Percentiles rank a stretch among this genome's conserved stretches.
Evolutionary conservation across 2,888 invertebrate genomes (phyloP).

Genomic region (Drosophila picticornis): DNA sequence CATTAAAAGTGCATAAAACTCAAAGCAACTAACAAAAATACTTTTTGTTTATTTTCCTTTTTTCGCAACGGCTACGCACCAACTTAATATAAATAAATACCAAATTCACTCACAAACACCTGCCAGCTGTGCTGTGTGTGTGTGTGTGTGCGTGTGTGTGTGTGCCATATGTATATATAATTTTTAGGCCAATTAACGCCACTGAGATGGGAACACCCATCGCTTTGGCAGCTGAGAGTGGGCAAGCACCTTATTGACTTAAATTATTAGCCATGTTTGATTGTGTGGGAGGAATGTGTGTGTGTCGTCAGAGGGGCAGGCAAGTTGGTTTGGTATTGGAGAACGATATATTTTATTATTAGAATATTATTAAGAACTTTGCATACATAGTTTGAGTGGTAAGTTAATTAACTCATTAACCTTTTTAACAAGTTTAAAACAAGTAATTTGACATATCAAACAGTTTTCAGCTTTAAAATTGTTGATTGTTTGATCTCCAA

Average conservation of each 20-base stretch:
- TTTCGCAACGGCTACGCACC: slow-evolving; percentile 59
- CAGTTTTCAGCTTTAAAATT: neutral
- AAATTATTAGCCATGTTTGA: neutral
- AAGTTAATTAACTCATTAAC: neutral
- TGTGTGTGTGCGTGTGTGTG: neutral
- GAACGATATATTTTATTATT: neutral
- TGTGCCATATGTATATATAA: slow-evolving; percentile 26
- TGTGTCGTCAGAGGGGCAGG: neutral
- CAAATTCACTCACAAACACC: slow-evolving; percentile 27
- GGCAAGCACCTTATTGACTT: slow-evolving; percentile 9
- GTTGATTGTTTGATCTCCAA: neutral
- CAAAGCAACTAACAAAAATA: slow-evolving; percentile 27
- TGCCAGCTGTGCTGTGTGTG: neutral
- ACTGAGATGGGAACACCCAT: slow-evolving; percentile 58
- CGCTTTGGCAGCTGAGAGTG: slow-evolving; percentile 14
- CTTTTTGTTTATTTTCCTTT: slow-evolving; percentile 63
- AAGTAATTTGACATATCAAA: neutral
- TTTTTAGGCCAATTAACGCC: slow-evolving; percentile 66
- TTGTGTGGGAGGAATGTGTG: neutral
- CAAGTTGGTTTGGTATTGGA: neutral
- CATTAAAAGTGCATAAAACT: slow-evolving; percentile 63
- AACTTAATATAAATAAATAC: slow-evolving; percentile 62
- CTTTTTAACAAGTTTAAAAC: neutral
- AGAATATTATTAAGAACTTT: neutral
- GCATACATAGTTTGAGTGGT: neutral